phyloP scores from a whole-genome alignment of 2,888 invertebrate species.

The Dinocampus coccinellae region DNA sequence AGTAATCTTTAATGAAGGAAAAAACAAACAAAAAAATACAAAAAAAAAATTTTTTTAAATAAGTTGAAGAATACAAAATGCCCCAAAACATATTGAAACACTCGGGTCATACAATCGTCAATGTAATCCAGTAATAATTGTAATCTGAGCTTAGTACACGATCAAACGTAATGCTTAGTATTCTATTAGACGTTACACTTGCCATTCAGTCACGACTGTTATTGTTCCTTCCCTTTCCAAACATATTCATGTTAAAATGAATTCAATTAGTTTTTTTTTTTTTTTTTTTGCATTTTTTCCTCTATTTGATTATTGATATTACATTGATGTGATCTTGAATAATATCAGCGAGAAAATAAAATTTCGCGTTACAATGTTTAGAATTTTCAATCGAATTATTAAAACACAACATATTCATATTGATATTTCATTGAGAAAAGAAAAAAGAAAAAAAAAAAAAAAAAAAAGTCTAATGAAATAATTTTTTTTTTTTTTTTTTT shows the following conservation, averaged over 20 bases:
- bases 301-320: neutral
- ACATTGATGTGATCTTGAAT: neutral
- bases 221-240: slow-evolving; percentile 29
- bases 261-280: neutral
- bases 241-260: neutral
- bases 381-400: neutral
- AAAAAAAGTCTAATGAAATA: too few relatives aligned
- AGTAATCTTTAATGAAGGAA: slow-evolving; percentile 63
- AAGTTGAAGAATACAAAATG: slow-evolving; percentile 16
- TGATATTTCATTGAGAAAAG: neutral
- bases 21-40: slow-evolving; percentile 21
- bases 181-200: slow-evolving; percentile 39
- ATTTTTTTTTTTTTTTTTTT: too few relatives aligned
- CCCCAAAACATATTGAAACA: slow-evolving; percentile 21
- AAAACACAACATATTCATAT: neutral
- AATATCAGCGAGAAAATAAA: neutral
- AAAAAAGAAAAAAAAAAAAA: neutral
- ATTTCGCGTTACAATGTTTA: neutral
- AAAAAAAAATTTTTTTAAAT: too few relatives aligned
- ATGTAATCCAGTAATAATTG: slow-evolving; percentile 32
- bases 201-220: slow-evolving; percentile 43
- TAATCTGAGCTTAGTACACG: slow-evolving; percentile 47
- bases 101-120: slow-evolving; percentile 34
- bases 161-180: slow-evolving; percentile 46
- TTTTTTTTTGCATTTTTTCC: neutral